phyloP scores from a whole-genome alignment of 2,113 vertebrate genomes.

The Acinonyx jubatus region DNA sequence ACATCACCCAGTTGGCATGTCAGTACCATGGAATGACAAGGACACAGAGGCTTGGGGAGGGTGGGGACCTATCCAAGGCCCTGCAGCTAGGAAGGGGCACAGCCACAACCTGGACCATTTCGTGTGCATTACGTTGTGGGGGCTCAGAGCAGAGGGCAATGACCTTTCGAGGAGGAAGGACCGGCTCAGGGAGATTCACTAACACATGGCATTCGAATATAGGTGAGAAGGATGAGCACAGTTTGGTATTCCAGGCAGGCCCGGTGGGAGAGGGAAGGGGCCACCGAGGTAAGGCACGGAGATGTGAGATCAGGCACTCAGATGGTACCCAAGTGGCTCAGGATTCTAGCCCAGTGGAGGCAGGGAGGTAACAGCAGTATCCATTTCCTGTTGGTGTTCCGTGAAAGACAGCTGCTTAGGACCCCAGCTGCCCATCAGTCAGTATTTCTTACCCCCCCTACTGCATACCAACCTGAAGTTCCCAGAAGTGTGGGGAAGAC shows the following conservation, averaged over 20 bases:
- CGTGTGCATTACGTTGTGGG: too few species aligned
- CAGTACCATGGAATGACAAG: background rate
- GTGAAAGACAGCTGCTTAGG: background rate
- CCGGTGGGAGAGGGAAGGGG: background rate
- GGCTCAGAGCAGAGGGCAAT: background rate
- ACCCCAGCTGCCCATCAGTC: background rate
- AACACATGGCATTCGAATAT: background rate
- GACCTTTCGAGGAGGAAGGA: background rate
- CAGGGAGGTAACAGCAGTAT: accelerated
- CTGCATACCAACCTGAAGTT: background rate
- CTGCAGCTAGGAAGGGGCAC: background rate
- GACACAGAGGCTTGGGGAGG: background rate
- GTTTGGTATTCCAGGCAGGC: background rate
- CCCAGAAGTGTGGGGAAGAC: background rate
- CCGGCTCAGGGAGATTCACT: background rate
- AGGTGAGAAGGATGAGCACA: background rate
- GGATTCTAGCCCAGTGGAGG: background rate
- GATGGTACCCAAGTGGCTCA: background rate
- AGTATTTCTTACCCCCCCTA: background rate
- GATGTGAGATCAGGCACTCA: background rate
- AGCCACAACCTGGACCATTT: background rate
- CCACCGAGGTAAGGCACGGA: too few species aligned
- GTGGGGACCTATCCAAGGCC: background rate
- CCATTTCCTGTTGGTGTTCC: background rate
- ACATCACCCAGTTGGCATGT: background rate